Evolutionary conservation across 64 coral and sea anemone genomes (phyloP).

Genomic region (Actinia tenebrosa): DNA sequence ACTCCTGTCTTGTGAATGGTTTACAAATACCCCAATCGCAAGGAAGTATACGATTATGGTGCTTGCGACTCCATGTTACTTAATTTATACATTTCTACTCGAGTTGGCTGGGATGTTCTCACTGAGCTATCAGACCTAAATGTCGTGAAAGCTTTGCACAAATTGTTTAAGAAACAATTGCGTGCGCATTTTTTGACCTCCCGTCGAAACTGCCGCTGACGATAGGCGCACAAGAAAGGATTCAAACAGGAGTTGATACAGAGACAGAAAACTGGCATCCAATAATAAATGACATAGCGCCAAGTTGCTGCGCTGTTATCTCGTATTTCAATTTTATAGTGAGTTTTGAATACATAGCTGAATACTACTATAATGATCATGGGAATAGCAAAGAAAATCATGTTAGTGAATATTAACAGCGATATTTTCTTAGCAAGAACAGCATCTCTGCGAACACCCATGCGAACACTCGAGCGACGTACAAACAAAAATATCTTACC

Average conservation of each 20-base stretch:
- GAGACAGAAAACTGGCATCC: constrained; percentile 30
- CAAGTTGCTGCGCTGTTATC: background rate
- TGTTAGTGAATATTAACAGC: constrained; percentile 36
- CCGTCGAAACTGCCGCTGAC: constrained; percentile 34
- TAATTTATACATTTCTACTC: constrained; percentile 26
- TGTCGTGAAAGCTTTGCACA: constrained; percentile 22
- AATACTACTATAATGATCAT: constrained; percentile 37
- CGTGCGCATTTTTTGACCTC: constrained; percentile 27
- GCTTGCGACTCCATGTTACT: constrained; percentile 28
- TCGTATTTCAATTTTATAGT: background rate
- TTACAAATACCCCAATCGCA: no score
- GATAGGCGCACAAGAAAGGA: constrained; percentile 45
- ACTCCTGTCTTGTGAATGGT: no score
- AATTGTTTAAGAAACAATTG: constrained; percentile 12
- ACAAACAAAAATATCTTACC: constrained; percentile 47
- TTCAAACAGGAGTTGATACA: constrained; percentile 53
- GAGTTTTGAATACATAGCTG: constrained; percentile 5
- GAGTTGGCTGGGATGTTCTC: background rate
- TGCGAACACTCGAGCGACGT: constrained; percentile 16
- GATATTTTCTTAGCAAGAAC: constrained; percentile 45
- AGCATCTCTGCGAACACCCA: constrained; percentile 36
- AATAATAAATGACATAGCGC: constrained; percentile 27
- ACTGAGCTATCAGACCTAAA: constrained; percentile 18
- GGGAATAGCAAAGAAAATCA: constrained; percentile 24
- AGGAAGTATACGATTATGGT: background rate